Evolutionary conservation across 2,113 vertebrate genomes (phyloP), one percentile per base, ranked within the genome.

Genomic region (Hirundichthys speculiger): DNA sequence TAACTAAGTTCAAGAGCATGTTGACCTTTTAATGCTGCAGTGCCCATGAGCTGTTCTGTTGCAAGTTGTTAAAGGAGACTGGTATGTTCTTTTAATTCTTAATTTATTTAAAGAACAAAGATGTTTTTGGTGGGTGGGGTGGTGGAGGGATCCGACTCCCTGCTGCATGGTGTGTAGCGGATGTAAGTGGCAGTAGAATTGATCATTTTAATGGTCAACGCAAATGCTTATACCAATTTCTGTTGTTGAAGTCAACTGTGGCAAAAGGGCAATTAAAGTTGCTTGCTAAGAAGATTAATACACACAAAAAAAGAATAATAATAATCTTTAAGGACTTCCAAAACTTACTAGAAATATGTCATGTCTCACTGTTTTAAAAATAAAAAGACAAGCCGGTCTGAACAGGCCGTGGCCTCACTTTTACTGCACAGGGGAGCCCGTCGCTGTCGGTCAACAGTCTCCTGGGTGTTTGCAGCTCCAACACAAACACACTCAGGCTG

Each of bases 31-130:
- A 19, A 42, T 40, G 49, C 34, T 2, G 2, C 43, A 40, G 45
- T 38, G 21, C 43, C 64, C 60, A 7, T 18, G 54, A 69, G 45
- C 18, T 56, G 45, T 63, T 64, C 18, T 56, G 45, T 63, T 64
- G 24, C 4, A 50, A 18, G 3, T 19, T 19, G 12, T 59, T 52
- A 18, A 65, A 43, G 13, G 24, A 34, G 30, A 34, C 30, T 10
- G 5, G 6, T 34, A 10, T 34, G n/a, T 34, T 9, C 30, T 27
- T 8, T 27, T 4, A 4, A 4, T 27, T 4, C 8, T 34, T 34
- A 34, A 7, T 34, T 10, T 34, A 9, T 34, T 34, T 34, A n/a
- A n/a, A n/a, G n/a, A n/a, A n/a, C n/a, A n/a, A n/a, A n/a, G n/a
- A n/a, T n/a, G n/a, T n/a, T n/a, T n/a, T n/a, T n/a, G n/a, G n/a